Conservation (phyloP, 2,797 vertebrate genomes). For the Mastacembelus armatus region DNA sequence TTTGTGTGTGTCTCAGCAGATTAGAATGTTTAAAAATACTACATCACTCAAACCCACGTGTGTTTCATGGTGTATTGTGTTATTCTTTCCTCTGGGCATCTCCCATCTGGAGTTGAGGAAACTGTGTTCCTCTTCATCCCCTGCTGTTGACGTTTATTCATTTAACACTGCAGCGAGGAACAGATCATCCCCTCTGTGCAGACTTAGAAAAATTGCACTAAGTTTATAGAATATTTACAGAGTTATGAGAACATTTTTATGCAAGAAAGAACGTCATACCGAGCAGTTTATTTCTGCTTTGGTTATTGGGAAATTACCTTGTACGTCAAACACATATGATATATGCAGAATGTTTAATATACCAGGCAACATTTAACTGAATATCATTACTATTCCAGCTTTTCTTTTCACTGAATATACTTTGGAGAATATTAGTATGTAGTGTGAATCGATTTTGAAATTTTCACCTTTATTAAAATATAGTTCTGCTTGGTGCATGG, state of each 20-base stretch:
- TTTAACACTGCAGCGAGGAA: not conserved
- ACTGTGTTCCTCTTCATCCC: not conserved
- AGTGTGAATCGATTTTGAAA: too few species aligned
- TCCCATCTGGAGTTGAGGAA: conserved; percentile 41
- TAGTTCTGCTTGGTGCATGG: too few species aligned
- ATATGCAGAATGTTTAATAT: too few species aligned
- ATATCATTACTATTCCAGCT: too few species aligned
- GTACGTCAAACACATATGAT: too few species aligned
- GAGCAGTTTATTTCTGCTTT: too few species aligned
- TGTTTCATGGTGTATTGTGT: conserved; percentile 42
- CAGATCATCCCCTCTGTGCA: conserved; percentile 33
- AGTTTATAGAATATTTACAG: not conserved
- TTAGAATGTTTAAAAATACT: not conserved
- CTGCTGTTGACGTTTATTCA: conserved; percentile 32
- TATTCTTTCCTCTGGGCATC: conserved; percentile 22
- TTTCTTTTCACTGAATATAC: too few species aligned
- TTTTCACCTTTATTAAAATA: too few species aligned
- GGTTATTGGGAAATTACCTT: too few species aligned
- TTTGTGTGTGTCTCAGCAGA: not conserved
- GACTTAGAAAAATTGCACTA: not conserved
- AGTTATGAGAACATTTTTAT: too few species aligned
- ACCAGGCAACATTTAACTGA: too few species aligned
- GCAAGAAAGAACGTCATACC: not conserved
- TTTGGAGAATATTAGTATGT: too few species aligned
- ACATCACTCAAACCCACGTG: conserved; percentile 6